A percentile compares a stretch with the other conserved stretches of the same genome.
These are phyloP conservation scores for Diarsia dahlii DNA, from an alignment of 2,888 invertebrate species.

Conservation along the genomic window DNA sequence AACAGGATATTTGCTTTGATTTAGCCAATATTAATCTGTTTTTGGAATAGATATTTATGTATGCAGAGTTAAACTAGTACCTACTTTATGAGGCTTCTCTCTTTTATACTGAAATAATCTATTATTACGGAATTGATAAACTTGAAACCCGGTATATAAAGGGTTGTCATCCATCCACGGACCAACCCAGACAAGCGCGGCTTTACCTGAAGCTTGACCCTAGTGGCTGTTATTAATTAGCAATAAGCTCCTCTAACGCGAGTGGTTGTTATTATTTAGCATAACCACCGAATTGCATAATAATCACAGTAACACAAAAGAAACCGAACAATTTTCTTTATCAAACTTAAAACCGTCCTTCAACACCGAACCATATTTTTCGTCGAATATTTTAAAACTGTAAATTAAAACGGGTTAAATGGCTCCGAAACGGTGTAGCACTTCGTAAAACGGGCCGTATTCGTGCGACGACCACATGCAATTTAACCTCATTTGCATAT, in stretches of 20 bases:
- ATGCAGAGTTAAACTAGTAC: not conserved
- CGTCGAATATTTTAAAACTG: slow-evolving; percentile 50
- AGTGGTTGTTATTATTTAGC: too few species aligned
- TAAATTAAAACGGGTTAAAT: slow-evolving; percentile 62
- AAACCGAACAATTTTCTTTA: not conserved
- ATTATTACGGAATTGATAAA: not conserved
- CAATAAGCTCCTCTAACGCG: too few species aligned
- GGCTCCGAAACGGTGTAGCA: slow-evolving; percentile 63
- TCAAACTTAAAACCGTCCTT: not conserved
- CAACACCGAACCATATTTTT: slow-evolving; percentile 43
- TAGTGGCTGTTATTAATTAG: too few species aligned
- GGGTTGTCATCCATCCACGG: too few species aligned
- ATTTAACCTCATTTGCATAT: slow-evolving; percentile 80
- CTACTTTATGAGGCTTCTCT: not conserved
- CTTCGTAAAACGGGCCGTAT: slow-evolving; percentile 66
- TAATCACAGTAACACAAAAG: not conserved
- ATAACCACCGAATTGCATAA: not conserved
- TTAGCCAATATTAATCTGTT: slow-evolving; percentile 17
- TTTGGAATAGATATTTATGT: slow-evolving; percentile 4
- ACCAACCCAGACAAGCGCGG: too few species aligned
- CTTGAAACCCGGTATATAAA: too few species aligned
- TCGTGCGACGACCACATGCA: slow-evolving; percentile 74
- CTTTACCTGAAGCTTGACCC: too few species aligned
- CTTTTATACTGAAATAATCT: not conserved
- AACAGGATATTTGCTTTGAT: slow-evolving; percentile 35